Evolutionary conservation across 2,113 vertebrate species (phyloP).

Genomic region (Vidua macroura): DNA sequence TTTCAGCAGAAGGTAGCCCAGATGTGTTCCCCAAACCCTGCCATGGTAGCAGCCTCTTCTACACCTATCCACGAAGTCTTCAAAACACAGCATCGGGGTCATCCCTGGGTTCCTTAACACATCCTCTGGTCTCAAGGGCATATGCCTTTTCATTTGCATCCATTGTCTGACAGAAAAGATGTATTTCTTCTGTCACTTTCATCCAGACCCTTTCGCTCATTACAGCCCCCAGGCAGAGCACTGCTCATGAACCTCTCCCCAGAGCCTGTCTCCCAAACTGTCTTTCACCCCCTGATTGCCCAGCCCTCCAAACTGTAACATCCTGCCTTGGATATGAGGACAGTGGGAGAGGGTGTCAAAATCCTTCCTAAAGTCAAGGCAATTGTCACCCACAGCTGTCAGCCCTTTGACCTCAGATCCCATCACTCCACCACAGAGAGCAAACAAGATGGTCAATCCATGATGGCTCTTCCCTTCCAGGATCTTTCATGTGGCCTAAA

Average conservation of each 20-base stretch:
- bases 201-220: neutral
- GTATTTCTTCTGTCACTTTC: neutral
- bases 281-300: rapidly evolving
- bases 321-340: neutral
- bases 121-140: neutral
- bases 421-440: neutral
- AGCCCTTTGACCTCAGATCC: neutral
- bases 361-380: neutral
- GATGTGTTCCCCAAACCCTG: neutral
- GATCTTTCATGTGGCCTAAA: neutral
- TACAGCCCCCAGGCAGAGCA: neutral
- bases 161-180: neutral
- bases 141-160: neutral
- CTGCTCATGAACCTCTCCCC: neutral
- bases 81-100: neutral
- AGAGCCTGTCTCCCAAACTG: neutral
- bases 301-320: neutral
- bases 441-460: neutral
- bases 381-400: neutral
- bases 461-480: neutral
- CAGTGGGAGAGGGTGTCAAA: neutral
- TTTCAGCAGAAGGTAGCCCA: neutral
- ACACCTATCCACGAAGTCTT: neutral
- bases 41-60: neutral
- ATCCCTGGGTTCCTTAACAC: neutral